phyloP scores from a whole-genome alignment of 2,113 vertebrate species.

The Scophthalmus maximus region DNA sequence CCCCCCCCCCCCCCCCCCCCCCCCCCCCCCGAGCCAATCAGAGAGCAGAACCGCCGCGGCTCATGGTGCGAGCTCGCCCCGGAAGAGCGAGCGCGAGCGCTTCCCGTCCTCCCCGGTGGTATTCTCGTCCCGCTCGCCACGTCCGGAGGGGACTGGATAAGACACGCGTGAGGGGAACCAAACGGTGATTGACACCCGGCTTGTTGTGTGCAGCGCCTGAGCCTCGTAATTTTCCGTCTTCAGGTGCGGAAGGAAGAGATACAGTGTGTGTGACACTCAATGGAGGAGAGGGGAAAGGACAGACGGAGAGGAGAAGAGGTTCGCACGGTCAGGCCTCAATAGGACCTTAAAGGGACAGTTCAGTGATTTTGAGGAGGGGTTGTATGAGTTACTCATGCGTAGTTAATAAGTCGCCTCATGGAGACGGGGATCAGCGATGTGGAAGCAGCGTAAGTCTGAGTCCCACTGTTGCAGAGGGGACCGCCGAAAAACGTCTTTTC shows the following conservation, averaged over 20 bases:
- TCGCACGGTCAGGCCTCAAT: conserved; percentile 54
- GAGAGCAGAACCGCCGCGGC: too few species aligned
- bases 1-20: too few species aligned
- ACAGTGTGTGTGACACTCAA: conserved; percentile 4
- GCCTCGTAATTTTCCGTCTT: conserved; percentile 33
- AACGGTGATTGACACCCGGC: conserved; percentile 56
- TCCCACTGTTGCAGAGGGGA: too few species aligned
- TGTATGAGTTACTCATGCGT: too few species aligned
- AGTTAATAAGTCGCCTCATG: too few species aligned
- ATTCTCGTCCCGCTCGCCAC: conserved; percentile 45
- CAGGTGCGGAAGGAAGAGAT: conserved; percentile 25
- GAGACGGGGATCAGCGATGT: too few species aligned
- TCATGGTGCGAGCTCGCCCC: too few species aligned
- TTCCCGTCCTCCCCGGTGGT: conserved; percentile 39
- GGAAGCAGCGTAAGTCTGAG: too few species aligned
- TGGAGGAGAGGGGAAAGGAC: conserved; percentile 4
- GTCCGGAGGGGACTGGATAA: conserved; percentile 69
- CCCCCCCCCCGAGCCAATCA: conserved; percentile 74
- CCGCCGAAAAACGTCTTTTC: too few species aligned
- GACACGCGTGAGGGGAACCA: conserved; percentile 52
- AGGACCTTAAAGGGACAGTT: conserved; percentile 53
- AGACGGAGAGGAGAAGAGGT: conserved; percentile 29
- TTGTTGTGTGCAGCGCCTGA: conserved; percentile 26
- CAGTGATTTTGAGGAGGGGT: too few species aligned
- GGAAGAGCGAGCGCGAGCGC: conserved; percentile 48